Conservation (phyloP, 2,888 invertebrate genomes). For the Hipparchia sbordonii region DNA sequence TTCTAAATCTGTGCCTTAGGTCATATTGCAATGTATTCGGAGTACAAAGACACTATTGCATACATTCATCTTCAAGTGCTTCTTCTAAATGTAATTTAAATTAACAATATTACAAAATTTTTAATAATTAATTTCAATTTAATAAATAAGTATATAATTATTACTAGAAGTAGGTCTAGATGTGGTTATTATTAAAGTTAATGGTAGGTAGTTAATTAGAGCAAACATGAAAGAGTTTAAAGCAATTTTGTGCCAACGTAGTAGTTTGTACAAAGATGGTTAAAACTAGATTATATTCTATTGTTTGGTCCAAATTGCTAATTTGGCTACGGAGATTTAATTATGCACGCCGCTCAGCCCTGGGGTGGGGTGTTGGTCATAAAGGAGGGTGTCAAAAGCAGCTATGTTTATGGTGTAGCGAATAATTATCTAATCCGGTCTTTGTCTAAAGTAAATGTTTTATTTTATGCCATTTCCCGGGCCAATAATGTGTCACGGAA, state of each 20-base stretch:
- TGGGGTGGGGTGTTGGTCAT: conserved; percentile 57
- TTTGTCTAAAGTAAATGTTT: conserved; percentile 68
- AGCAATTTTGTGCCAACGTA: not conserved
- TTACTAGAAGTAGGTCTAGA: too few species aligned
- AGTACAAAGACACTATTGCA: too few species aligned
- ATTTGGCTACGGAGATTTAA: conserved; percentile 82
- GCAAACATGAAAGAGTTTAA: not conserved
- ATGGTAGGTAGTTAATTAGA: too few species aligned
- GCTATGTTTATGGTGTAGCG: conserved; percentile 80
- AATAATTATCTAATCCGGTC: conserved; percentile 67
- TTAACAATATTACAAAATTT: too few species aligned
- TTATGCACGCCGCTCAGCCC: conserved; percentile 76
- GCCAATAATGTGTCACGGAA: not conserved
- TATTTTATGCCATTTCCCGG: conserved; percentile 34
- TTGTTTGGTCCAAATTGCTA: conserved; percentile 75
- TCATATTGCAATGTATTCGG: too few species aligned
- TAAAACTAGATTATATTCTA: conserved; percentile 76
- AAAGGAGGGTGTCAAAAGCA: conserved; percentile 75
- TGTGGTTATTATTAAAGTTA: too few species aligned
- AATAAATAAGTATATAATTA: too few species aligned
- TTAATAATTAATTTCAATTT: too few species aligned
- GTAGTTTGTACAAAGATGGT: conserved; percentile 70
- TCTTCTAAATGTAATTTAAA: too few species aligned
- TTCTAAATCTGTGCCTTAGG: too few species aligned
- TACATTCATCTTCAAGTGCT: too few species aligned